These are phyloP conservation scores for Haliclona indistincta DNA, from an alignment of 37 sponge, comb jelly and placozoan genomes.

Conservation along the genomic window DNA sequence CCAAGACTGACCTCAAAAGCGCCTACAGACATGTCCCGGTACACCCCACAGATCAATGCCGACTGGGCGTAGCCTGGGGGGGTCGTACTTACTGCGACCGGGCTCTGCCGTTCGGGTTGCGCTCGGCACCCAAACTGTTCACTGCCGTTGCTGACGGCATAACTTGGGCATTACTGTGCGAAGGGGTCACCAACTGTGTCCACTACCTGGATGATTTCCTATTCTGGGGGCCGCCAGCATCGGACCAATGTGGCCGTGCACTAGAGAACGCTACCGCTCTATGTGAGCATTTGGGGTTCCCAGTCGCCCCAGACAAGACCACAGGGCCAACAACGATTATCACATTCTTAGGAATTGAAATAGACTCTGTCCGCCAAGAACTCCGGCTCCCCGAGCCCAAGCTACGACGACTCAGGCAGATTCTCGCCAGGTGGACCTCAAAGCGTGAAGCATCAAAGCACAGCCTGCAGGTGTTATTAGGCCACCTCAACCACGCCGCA, in stretches of 20 bases:
- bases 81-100: neutral
- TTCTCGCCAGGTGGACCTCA: too few relatives aligned
- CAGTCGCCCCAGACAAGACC: conserved; percentile 19
- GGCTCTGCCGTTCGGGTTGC: conserved; percentile 29
- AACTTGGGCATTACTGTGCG: neutral
- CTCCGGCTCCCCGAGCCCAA: too few relatives aligned
- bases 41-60: conserved; percentile 15
- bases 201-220: conserved; percentile 51
- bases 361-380: too few relatives aligned
- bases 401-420: conserved; percentile 17
- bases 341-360: too few relatives aligned
- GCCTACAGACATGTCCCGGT: too few relatives aligned
- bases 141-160: conserved; percentile 34
- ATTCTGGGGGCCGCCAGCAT: too few relatives aligned
- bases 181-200: neutral
- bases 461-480: too few relatives aligned
- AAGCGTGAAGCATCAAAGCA: too few relatives aligned
- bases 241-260: neutral
- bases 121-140: too few relatives aligned
- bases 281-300: conserved; percentile 13
- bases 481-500: too few relatives aligned
- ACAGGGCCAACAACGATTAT: conserved; percentile 25
- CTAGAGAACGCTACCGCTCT: neutral
- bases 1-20: conserved; percentile 16
- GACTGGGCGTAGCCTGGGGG: neutral